Evolutionary conservation across 2,797 vertebrate genomes (phyloP), one percentile per base, ranked within the genome.

Genomic region (Brachymystax lenok): DNA sequence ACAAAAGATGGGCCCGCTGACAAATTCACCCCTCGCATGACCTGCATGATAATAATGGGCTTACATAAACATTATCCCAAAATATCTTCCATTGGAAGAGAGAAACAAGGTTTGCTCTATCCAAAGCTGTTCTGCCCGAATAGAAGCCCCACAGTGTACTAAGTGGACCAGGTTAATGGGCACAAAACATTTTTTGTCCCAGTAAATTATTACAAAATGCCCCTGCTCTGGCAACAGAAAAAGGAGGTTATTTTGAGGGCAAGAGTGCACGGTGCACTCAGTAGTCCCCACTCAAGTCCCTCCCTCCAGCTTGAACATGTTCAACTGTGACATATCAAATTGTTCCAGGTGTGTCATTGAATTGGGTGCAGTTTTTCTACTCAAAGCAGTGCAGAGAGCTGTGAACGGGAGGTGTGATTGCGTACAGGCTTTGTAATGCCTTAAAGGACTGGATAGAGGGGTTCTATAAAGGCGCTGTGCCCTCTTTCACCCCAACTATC

Each of bases 301-400:
- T 78, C 69, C 78, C 71, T 77, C 78, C 82, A 85, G 82, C 87
- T 88, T 85, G 83, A 88, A 88, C 76, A 88, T 86, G 84, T 90
- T 85, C 87, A 90, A 86, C 77, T 59, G 59, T 74, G 71, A 76
- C 88, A 91, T 88, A 89, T 92, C 92, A 93, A 93, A 91, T 83
- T 74, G 84, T 87, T 90, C 90, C 91, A 92, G 91, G 92, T 93
- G 92, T 89, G 83, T 83, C 80, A 83, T 86, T 91, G 90, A 90
- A 90, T 89, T 86, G 63, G 78, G 86, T 67, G 70, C 81, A 35
- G 46, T 80, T 88, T 87, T 80, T 76, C 84, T 81, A 71, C 19
- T 79, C 79, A 86, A 81, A 84, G 80, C 63, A 69, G 68, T 82
- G 84, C 90, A 85, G 82, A 75, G 81, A 69, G 79, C 87, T 87